Base-by-base conservation (phyloP, 2,113 vertebrate species). In the Genyomyrus donnyi region DNA sequence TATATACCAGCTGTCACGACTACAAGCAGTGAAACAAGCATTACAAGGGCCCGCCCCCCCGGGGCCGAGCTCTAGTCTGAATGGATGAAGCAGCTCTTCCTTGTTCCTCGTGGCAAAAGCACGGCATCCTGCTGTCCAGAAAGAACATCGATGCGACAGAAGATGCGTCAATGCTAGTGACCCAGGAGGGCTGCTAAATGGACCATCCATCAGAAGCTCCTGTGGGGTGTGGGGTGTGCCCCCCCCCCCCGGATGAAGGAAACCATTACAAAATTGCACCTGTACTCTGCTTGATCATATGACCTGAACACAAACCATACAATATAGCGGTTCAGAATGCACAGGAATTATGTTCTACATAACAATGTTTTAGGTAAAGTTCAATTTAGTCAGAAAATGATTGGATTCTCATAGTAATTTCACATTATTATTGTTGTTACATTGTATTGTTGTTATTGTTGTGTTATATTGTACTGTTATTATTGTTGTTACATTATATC, bases 1-100 rank as follows among this genome's bases (percentile, higher is more conserved):
- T 53, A 53, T 53, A 53, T 53, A 87, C 19, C 53, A 27, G 31
- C 49, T 87, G 85, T 87, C 85, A 87, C 17, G 24, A 87, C 19
- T 35, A 87, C 85, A 87, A 87, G 49, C 50, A 53, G 85, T 8
- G 85, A 87, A 87, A 87, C 85, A 87, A 53, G n/a, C 85, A 19
- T 53, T 87, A 87, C 50, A 49, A 86, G 84, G 42, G 50, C 50
- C 85, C 49, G 85, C 27, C 27, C 50, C 39, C 48, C 49, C 31
- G 3, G 49, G n/a, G 27, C 24, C 53, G 27, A 86, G 84, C 84
- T 49, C 46, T 27, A 1, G 11, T n/a, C 19, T 53, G 49, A 87
- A 39, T 53, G 50, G 85, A 53, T 87, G 31, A 49, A 87, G 85
- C n/a, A 42, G 50, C 31, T 11, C 50, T 87, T 53, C 27, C 85